A percentile compares a stretch with the other conserved stretches of the same genome.
Conservation (phyloP, 1,140 invertebrate genomes). For the Aleiodes sp. region DNA sequence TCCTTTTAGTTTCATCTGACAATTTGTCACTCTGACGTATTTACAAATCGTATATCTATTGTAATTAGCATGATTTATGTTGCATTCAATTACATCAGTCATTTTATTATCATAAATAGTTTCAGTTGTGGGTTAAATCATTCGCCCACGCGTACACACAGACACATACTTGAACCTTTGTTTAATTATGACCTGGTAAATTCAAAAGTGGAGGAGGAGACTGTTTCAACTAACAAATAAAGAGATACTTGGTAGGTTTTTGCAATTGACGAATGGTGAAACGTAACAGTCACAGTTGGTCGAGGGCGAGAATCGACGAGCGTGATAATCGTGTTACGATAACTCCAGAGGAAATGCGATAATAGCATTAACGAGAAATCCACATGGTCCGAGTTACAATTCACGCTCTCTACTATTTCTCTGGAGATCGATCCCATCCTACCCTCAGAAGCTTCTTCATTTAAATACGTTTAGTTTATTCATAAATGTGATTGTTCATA, state of each 20-base stretch:
- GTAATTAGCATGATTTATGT: not conserved
- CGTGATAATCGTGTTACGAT: constrained; percentile 13
- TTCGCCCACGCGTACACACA: too few species aligned
- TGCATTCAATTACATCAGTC: not conserved
- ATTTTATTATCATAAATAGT: too few species aligned
- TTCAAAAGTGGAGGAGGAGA: not conserved
- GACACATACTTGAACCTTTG: too few species aligned
- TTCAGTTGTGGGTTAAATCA: too few species aligned
- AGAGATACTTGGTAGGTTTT: not conserved
- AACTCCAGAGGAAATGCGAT: constrained; percentile 7
- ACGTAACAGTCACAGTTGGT: not conserved
- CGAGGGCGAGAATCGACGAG: not conserved
- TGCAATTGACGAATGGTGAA: constrained; percentile 5
- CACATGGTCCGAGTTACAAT: constrained; percentile 1
- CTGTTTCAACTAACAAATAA: too few species aligned
- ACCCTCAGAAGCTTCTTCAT: not conserved
- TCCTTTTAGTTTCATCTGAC: too few species aligned
- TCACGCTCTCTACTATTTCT: not conserved
- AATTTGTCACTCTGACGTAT: not conserved
- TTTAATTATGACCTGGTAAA: too few species aligned
- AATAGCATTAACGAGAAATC: constrained; percentile 4
- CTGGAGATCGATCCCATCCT: not conserved
- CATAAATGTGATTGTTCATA: not conserved
- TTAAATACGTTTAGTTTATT: not conserved
- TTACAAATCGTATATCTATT: constrained; percentile 9